Evolutionary conservation across 2,113 vertebrate genomes (phyloP).

Genomic region (Lontra canadensis): DNA sequence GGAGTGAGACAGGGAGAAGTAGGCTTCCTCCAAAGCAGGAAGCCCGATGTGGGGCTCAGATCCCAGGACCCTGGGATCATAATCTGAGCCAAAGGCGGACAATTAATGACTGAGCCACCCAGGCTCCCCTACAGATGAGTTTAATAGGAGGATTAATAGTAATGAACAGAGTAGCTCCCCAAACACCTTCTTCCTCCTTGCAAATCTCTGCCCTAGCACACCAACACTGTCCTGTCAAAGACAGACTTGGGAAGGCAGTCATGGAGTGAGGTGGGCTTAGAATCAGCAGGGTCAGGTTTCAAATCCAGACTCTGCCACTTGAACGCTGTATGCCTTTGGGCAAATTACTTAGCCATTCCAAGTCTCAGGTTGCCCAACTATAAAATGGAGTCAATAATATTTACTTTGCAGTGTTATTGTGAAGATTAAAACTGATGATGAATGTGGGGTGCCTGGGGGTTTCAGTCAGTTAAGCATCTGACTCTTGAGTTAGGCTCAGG

Average conservation of each 20-base stretch:
- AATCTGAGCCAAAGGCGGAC: neutral
- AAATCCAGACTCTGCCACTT: neutral
- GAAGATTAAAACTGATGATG: neutral
- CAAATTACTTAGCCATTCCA: neutral
- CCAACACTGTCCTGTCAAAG: neutral
- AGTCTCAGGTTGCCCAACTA: neutral
- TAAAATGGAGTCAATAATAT: neutral
- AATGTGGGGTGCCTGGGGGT: neutral
- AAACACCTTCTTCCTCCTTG: neutral
- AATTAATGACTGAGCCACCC: neutral
- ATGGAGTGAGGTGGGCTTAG: neutral
- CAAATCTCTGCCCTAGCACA: neutral
- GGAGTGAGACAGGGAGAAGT: too few relatives aligned
- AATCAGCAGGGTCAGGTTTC: neutral
- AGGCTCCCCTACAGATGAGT: neutral
- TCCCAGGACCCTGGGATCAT: neutral
- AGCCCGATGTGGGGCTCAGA: too few relatives aligned
- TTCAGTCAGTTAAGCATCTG: neutral
- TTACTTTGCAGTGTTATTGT: neutral
- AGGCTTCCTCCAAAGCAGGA: too few relatives aligned
- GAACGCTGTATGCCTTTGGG: neutral
- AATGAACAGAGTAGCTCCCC: neutral
- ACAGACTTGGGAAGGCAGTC: neutral
- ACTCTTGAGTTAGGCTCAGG: neutral
- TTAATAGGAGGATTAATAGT: neutral